Evolutionary conservation across 2,113 vertebrate species (phyloP), one percentile per base, ranked within the genome.

Genomic region (Grantiella picta): DNA sequence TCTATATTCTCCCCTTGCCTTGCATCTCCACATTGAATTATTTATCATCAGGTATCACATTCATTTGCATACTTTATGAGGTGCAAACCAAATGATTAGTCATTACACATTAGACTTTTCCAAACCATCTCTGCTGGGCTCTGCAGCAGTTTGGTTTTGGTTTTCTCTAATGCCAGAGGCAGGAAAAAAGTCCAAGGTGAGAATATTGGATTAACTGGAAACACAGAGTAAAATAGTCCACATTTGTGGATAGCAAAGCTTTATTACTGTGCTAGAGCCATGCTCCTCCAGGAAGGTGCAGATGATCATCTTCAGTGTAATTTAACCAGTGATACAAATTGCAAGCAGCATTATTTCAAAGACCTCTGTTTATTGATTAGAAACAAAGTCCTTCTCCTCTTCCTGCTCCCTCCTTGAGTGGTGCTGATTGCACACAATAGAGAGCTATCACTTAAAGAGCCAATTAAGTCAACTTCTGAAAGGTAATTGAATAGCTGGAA

Each of bases 401-500:
- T 94, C 95, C 94, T 91, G 86, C 89, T 95, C 90, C 90, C 93
- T 96, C 76, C 95, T 95, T 89, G 92, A 96, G 95, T 76, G 53
- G 53, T 81, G 92, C 95, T 96, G 94, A 96, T 96, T 96, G 94
- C 95, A 95, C 95, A 96, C 93, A 96, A 95, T 79, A 77, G 82
- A 96, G 86, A 89, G 93, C 95, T 89, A 96, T 96, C 92, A 83
- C 94, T 96, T 94, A 95, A 78, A 84, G 76, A 94, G 90, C 88
- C 94, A 97, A 97, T 96, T 96, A 97, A 97, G 88, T 33, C 92
- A 95, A 76, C 95, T 96, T 95, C 90, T 96, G 80, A 94, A 93
- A 96, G 95, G 86, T 92, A 96, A 96, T 29, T 93, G 93, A 97
- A 96, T 82, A 95, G 88, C 92, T 95, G 86, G 89, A 95, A 95